A percentile compares a stretch with the other conserved stretches of the same genome.
Conservation (phyloP, 2,113 vertebrate genomes). For the Platichthys flesus region DNA sequence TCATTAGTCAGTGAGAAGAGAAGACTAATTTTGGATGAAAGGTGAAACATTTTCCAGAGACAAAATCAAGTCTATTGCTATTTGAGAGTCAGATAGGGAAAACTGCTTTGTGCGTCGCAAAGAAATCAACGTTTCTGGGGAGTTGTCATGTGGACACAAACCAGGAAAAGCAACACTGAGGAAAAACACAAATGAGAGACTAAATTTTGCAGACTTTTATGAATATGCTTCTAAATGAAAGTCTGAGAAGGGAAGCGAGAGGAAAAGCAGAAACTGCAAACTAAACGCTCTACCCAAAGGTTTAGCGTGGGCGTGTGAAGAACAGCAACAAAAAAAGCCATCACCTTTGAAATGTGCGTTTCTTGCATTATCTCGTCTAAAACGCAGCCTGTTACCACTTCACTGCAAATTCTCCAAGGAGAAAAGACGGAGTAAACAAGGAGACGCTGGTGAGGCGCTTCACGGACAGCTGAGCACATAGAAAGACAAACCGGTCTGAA, state of each 20-base stretch:
- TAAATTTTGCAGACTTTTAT: not conserved
- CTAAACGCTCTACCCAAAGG: constrained; percentile 7
- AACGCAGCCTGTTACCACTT: constrained; percentile 31
- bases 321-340: constrained; percentile 8
- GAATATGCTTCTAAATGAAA: not conserved
- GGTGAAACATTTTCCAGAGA: not conserved
- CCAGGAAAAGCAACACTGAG: not conserved
- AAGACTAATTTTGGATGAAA: too few relatives aligned
- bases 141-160: constrained; percentile 20
- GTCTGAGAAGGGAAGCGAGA: not conserved
- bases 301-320: constrained; percentile 12
- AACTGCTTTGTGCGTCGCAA: not conserved
- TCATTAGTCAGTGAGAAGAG: too few relatives aligned
- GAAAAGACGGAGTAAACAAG: constrained; percentile 27
- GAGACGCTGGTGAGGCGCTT: constrained; percentile 34
- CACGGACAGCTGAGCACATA: constrained; percentile 48
- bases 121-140: constrained; percentile 8
- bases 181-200: too few relatives aligned
- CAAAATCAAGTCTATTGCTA: not conserved
- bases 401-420: constrained; percentile 43
- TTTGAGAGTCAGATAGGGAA: not conserved
- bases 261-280: constrained; percentile 7
- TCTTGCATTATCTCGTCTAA: constrained; percentile 35
- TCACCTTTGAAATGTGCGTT: constrained; percentile 43
- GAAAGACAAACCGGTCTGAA: constrained; percentile 28